A percentile compares a stretch with the other conserved stretches of the same genome.
Evolutionary conservation across 2,113 vertebrate genomes (phyloP).

Genomic region (Brachypodius melanocephalos): DNA sequence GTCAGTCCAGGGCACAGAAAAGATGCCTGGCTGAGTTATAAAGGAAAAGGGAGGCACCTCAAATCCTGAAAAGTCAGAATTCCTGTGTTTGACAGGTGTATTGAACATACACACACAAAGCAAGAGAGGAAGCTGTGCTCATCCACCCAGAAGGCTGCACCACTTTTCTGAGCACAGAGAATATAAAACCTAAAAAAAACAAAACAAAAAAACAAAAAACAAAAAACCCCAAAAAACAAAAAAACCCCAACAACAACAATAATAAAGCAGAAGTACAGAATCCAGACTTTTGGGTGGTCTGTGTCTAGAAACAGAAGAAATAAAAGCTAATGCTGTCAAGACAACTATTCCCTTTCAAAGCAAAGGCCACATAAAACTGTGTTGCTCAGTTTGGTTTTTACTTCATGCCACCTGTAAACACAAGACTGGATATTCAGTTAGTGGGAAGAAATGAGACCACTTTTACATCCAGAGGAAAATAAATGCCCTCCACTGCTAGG

Average conservation of each 20-base stretch:
- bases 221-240: too few species aligned
- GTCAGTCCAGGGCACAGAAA: not conserved
- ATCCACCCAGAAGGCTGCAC: not conserved
- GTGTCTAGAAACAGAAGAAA: not conserved
- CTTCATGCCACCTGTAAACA: constrained; percentile 68
- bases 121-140: constrained; percentile 29
- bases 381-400: constrained; percentile 62
- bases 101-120: not conserved
- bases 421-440: constrained; percentile 68
- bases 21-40: not conserved
- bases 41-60: constrained; percentile 10
- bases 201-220: too few species aligned
- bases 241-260: not conserved
- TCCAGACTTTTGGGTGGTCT: constrained; percentile 18
- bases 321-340: constrained; percentile 37
- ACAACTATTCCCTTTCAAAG: constrained; percentile 58
- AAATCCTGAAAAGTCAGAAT: not conserved
- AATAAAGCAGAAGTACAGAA: constrained; percentile 23
- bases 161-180: not conserved
- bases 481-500: constrained; percentile 14
- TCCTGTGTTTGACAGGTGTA: constrained; percentile 26
- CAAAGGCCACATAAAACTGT: constrained; percentile 63
- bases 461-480: constrained; percentile 16
- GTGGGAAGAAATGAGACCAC: constrained; percentile 32
- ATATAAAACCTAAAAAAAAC: not conserved